Conservation (phyloP, 2,113 vertebrate genomes). For the Carassius carassius region DNA sequence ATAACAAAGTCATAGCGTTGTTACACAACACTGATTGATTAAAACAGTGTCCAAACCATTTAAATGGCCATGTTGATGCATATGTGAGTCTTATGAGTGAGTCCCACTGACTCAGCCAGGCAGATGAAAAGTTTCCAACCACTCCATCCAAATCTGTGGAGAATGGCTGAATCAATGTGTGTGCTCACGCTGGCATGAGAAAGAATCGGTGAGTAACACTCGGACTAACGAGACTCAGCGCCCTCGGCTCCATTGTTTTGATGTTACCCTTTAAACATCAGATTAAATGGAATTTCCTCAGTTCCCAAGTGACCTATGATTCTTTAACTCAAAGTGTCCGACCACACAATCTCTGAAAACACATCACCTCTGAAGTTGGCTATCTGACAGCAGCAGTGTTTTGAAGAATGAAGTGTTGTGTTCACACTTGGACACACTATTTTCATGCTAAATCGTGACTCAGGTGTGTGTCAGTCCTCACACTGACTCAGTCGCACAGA, state of each 20-base stretch:
- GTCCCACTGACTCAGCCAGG: background rate
- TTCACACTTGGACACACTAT: constrained; percentile 19
- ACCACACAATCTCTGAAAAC: background rate
- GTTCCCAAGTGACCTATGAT: background rate
- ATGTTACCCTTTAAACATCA: constrained; percentile 2
- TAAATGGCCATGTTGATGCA: background rate
- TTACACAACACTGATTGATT: constrained; percentile 1
- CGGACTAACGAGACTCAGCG: background rate
- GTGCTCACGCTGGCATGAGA: background rate
- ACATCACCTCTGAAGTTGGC: background rate
- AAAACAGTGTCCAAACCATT: background rate
- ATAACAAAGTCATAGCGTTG: constrained; percentile 8
- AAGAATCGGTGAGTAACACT: constrained; percentile 1
- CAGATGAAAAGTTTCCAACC: constrained; percentile 23
- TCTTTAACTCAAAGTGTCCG: constrained; percentile 2
- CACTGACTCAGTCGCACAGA: constrained; percentile 22
- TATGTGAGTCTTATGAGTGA: background rate
- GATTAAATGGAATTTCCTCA: background rate
- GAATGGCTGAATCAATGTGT: background rate
- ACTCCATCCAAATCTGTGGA: constrained; percentile 1
- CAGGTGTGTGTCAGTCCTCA: constrained; percentile 4
- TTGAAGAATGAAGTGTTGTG: background rate
- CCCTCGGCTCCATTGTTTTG: background rate
- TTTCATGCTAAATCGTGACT: constrained; percentile 31
- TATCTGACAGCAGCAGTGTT: background rate